Base-by-base conservation (phyloP, 2,797 vertebrate genomes). In the Ambastaia sidthimunki region DNA sequence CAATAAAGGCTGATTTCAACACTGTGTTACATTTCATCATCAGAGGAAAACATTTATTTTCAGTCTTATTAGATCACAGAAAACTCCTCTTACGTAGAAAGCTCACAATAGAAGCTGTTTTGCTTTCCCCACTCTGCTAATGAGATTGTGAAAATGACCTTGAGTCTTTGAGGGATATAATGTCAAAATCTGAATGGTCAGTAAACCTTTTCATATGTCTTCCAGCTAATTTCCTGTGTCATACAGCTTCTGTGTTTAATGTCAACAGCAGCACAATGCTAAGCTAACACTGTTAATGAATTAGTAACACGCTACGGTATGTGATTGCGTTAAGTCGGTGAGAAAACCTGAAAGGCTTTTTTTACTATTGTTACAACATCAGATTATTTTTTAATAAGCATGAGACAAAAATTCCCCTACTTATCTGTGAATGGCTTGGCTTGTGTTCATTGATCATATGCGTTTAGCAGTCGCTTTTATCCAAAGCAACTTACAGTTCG, bases 211-310 rank as follows among this genome's bases (percentile, higher is more conserved):
- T 67, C n/a, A 44, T 67, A 19, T 44, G 15, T 71, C 55, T 70
- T 54, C 7, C 15, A 75, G 48, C 15, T 63, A 23, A 81, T 70
- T 63, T 50, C 34, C 66, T 63, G 66, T 63, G 19, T 81, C 34
- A 34, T 12, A 74, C 28, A 52, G 59, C 44, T 69, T 59, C 11
- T 41, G 74, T 3, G 41, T 44, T 71, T 65, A 71, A 47, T 34
- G 73, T 57, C 23, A 71, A 57, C 21, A 67, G 9, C 48, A 55
- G 48, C 28, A 63, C 6, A 16, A 55, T 76, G 37, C 28, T 37
- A 34, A 34, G 23, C 44, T 65, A 67, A 59, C n/a, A 16, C 7
- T n/a, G 59, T 9, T 68, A 68, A 59, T 7, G 7, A 28, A 16
- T 47, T 50, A 55, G n/a, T 44, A 68, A 28, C 10, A 31, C 11